A percentile compares a stretch with the other conserved stretches of the same genome.
Conservation (phyloP, 2,888 invertebrate species). For the Euspilapteryx auroguttella region DNA sequence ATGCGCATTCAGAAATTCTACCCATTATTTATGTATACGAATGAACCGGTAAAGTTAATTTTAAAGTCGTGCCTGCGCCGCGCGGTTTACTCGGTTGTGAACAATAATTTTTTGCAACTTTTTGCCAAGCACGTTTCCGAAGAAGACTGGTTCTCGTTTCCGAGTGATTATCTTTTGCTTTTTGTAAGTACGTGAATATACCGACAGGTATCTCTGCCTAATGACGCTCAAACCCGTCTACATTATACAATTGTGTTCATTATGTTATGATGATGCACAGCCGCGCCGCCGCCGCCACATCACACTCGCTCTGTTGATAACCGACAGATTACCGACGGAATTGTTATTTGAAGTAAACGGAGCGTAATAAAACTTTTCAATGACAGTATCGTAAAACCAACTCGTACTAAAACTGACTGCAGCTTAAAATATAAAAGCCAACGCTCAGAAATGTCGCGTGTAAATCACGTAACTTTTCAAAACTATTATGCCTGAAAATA, state of each 20-base stretch:
- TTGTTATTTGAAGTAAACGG: conserved; percentile 30
- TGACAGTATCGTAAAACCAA: conserved; percentile 39
- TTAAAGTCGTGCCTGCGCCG: conserved; percentile 49
- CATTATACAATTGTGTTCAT: too few species aligned
- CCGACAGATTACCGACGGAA: conserved; percentile 18
- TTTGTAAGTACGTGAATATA: conserved; percentile 12
- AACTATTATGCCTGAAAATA: conserved; percentile 60
- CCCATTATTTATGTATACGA: conserved; percentile 59
- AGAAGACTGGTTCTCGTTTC: conserved; percentile 22
- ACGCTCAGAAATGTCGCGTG: conserved; percentile 40
- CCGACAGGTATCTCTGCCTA: conserved; percentile 18
- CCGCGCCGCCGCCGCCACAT: too few species aligned
- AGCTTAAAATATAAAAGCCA: conserved; percentile 42
- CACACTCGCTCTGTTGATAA: too few species aligned
- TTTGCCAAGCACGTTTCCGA: conserved; percentile 27
- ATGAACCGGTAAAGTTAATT: conserved; percentile 60
- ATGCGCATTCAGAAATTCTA: conserved; percentile 60
- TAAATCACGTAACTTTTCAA: conserved; percentile 57
- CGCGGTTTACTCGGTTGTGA: conserved; percentile 36
- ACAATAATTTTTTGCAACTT: conserved; percentile 32
- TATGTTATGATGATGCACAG: too few species aligned
- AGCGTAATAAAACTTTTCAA: conserved; percentile 35
- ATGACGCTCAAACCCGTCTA: conserved; percentile 13
- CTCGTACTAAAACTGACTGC: conserved; percentile 27
- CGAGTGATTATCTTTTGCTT: conserved; percentile 23